Evolutionary conservation across 2,888 invertebrate genomes (phyloP).

Genomic region (Panopea generosa): DNA sequence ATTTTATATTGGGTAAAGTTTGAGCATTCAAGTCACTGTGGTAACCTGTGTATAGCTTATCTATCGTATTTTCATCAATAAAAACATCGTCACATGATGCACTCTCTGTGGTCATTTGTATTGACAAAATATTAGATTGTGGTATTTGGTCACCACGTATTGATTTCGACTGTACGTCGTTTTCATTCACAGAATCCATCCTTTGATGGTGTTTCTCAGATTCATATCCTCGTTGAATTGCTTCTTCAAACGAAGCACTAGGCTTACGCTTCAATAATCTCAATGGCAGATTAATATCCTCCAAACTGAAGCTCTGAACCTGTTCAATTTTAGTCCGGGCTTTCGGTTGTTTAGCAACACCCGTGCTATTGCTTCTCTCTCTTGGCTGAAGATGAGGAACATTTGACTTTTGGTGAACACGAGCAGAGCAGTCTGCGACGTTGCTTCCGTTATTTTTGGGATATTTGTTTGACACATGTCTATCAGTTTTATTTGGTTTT

Average conservation of each 20-base stretch:
- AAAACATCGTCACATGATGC: slow-evolving; percentile 48
- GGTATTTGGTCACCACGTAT: too few species aligned
- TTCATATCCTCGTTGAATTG: slow-evolving; percentile 52
- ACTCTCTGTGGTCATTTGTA: slow-evolving; percentile 23
- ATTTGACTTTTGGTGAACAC: slow-evolving; percentile 23
- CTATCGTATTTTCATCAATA: slow-evolving; percentile 38
- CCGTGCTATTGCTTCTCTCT: slow-evolving; percentile 31
- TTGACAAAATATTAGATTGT: background rate
- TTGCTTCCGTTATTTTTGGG: slow-evolving; percentile 23
- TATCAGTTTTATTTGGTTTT: slow-evolving; percentile 13
- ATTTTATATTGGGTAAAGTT: background rate
- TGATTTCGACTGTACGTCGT: too few species aligned
- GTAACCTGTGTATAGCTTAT: slow-evolving; percentile 5
- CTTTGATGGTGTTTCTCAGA: slow-evolving; percentile 26
- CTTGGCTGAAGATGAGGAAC: slow-evolving; percentile 13
- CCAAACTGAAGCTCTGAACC: slow-evolving; percentile 48
- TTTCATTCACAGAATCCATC: too few species aligned
- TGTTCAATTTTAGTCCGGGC: slow-evolving; percentile 21
- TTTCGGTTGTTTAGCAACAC: slow-evolving; percentile 14
- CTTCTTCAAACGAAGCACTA: slow-evolving; percentile 57
- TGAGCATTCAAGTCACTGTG: background rate
- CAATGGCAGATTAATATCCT: slow-evolving; percentile 43
- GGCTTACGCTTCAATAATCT: slow-evolving; percentile 25
- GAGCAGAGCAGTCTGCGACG: slow-evolving; percentile 45
- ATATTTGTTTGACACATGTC: slow-evolving; percentile 1